Evolutionary conservation across 2,113 vertebrate species (phyloP), one percentile per base, ranked within the genome.

Genomic region (Heterotilapia buettikoferi): DNA sequence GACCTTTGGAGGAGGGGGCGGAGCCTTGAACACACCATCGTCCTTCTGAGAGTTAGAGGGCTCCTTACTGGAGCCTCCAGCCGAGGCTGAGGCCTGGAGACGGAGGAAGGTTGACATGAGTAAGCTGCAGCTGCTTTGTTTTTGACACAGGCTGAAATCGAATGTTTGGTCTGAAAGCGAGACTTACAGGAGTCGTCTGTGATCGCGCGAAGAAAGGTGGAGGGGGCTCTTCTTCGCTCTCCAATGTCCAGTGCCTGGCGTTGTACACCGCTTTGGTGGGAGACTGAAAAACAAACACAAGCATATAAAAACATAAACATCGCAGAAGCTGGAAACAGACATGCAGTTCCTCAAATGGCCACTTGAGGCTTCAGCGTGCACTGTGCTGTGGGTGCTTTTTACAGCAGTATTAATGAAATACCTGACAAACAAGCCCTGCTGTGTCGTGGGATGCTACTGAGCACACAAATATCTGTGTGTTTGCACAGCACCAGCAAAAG

Each of bases 221-320:
- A 18, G 97, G 97, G 3, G 98, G 91, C 90, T 98, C 98, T 95
- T 99, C 99, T 56, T 96, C 97, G 85, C 92, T 98, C 18, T 86
- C 91, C 89, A 95, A 94, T 6, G 98, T 98, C 99, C 99, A 99
- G 97, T 99, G 98, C 93, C 99, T 97, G 93, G 99, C 99, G 93
- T 99, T 99, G 95, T 99, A 99, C 80, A 99, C 99, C 36, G 99
- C 99, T 97, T 99, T 99, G 91, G 98, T 99, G 80, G 98, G 98
- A 93, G 98, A 99, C 98, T 99, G 90, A 1, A 88, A 93, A 83
- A 83, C 1, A 21, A 26, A 87, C 7, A 90, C 19, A 11, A 19
- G 6, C 16, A 3, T 7, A 36, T 2, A 94, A 63, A 82, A 5
- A 66, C 24, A 47, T 2, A 31, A 50, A 76, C 40, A 5, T 76